Base-by-base conservation (phyloP, 2,797 vertebrate species). In the Liparis tanakae region DNA sequence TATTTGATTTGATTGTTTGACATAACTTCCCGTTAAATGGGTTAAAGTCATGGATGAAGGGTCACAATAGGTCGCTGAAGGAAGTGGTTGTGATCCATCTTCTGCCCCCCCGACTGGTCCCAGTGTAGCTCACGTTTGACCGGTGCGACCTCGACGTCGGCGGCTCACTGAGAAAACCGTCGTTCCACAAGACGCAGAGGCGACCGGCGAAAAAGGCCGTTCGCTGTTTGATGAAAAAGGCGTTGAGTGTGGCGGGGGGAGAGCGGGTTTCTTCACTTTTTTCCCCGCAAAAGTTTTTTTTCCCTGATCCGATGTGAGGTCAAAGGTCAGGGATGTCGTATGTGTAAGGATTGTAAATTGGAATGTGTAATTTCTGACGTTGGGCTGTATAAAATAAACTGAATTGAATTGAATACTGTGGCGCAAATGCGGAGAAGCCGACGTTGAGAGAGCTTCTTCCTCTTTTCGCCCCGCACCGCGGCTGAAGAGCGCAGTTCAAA, bases 401-500 rank as follows among this genome's bases (percentile, higher is more conserved):
- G 25, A 30, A 30, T 30, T 30, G 25, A 30, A 30, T 30, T 30
- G 25, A 30, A 30, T 30, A 30, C 4, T 2, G 25, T 30, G 65
- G 58, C 71, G 60, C 62, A 10, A 33, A 54, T 56, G 66, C 48
- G 62, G 70, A 74, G 43, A 36, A 39, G 43, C 54, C 15, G 48
- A 72, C 60, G 74, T 86, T 79, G 55, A 58, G 17, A 67, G 41
- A 59, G 63, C 55, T 80, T 63, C 64, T 76, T 80, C 67, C 69
- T 69, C 50, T 72, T 13, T 65, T 64, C 62, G 15, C 33, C 33
- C 55, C 43, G 72, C 50, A 15, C 54, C 46, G 3, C 80, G 79
- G 86, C 80, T 85, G 80, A 74, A 88, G 82, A 80, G 76, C 25
- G 74, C 72, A 57, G 77, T 72, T 87, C 80, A 84, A 75, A 67